Percentiles rank a stretch among this genome's conserved stretches.
phyloP scores from a whole-genome alignment of 30 jellyfish, hydroid and myxozoan genomes.

The Aurelia sp. region DNA sequence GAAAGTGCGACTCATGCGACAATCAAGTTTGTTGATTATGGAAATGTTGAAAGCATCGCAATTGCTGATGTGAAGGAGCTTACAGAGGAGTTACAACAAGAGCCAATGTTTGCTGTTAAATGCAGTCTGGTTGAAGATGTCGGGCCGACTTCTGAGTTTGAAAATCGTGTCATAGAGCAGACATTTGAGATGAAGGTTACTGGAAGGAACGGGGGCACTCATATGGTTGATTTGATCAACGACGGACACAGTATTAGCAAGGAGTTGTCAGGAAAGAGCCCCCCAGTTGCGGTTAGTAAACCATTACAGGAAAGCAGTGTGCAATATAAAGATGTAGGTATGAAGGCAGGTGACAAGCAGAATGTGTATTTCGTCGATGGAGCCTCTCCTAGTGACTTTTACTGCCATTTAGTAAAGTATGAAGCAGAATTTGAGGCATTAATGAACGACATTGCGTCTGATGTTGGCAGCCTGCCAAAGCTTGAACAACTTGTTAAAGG shows the following conservation, averaged over 20 bases:
- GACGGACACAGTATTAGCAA: slow-evolving; percentile 16
- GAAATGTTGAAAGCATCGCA: slow-evolving; percentile 65
- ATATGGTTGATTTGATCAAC: slow-evolving; percentile 15
- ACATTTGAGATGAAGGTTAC: slow-evolving; percentile 10
- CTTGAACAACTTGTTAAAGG: slow-evolving; percentile 5
- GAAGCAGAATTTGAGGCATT: slow-evolving; percentile 17
- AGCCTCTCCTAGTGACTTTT: slow-evolving; percentile 27
- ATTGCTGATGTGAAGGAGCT: slow-evolving; percentile 41
- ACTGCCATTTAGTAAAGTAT: slow-evolving; percentile 37
- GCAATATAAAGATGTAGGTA: background rate
- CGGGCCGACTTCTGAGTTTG: slow-evolving; percentile 29
- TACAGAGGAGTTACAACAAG: slow-evolving; percentile 28
- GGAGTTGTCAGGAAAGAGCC: background rate
- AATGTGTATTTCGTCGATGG: slow-evolving; percentile 43
- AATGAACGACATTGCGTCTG: slow-evolving; percentile 1
- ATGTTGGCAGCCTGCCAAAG: background rate
- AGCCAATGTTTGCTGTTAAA: slow-evolving; percentile 46
- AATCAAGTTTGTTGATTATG: slow-evolving; percentile 71
- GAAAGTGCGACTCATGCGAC: slow-evolving; percentile 13
- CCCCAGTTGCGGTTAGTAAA: background rate
- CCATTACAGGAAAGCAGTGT: background rate
- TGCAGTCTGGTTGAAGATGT: slow-evolving; percentile 30
- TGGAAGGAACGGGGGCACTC: slow-evolving; percentile 9
- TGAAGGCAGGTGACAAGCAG: background rate
- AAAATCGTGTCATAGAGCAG: slow-evolving; percentile 16